These are phyloP conservation scores for Poecilia wingei DNA, from an alignment of 2,797 vertebrate species.

Conservation along the genomic window DNA sequence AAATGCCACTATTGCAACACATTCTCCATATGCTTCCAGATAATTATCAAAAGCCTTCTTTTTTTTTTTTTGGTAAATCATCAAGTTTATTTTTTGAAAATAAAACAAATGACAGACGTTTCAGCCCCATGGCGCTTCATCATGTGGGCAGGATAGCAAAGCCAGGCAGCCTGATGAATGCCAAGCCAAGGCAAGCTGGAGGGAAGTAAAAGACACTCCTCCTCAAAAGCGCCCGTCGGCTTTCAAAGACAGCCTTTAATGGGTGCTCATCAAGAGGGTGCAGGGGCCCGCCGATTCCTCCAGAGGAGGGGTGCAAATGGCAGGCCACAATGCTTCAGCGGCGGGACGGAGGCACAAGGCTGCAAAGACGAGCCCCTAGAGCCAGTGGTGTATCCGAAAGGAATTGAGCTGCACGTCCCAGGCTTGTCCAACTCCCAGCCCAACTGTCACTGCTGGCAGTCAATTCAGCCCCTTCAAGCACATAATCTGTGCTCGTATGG, in stretches of 20 bases:
- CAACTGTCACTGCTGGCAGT: conserved; percentile 87
- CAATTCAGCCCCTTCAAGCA: conserved; percentile 81
- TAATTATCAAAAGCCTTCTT: conserved; percentile 72
- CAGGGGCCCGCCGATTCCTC: conserved; percentile 70
- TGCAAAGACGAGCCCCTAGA: conserved; percentile 72
- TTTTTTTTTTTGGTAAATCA: conserved; percentile 82
- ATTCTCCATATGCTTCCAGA: conserved; percentile 78
- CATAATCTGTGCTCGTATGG: conserved; percentile 84
- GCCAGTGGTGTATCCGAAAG: conserved; percentile 79
- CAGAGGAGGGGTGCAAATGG: conserved; percentile 66
- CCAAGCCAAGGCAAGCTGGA: conserved; percentile 83
- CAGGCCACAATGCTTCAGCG: conserved; percentile 72
- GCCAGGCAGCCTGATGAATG: conserved; percentile 78
- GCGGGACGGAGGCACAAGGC: conserved; percentile 64
- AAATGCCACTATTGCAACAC: conserved; percentile 61
- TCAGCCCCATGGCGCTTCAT: conserved; percentile 76
- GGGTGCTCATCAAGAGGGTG: conserved; percentile 77
- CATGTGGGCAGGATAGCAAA: conserved; percentile 82
- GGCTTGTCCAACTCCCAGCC: conserved; percentile 83
- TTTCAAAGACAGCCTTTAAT: conserved; percentile 82
- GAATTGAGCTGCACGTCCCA: conserved; percentile 73
- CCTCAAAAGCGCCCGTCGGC: conserved; percentile 76
- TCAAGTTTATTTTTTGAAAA: conserved; percentile 82
- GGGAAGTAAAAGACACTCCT: conserved; percentile 81
- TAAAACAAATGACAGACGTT: conserved; percentile 84